These are phyloP conservation scores for Daktulosphaira vitifoliae DNA, from an alignment of 1,140 invertebrate genomes.

Conservation along the genomic window DNA sequence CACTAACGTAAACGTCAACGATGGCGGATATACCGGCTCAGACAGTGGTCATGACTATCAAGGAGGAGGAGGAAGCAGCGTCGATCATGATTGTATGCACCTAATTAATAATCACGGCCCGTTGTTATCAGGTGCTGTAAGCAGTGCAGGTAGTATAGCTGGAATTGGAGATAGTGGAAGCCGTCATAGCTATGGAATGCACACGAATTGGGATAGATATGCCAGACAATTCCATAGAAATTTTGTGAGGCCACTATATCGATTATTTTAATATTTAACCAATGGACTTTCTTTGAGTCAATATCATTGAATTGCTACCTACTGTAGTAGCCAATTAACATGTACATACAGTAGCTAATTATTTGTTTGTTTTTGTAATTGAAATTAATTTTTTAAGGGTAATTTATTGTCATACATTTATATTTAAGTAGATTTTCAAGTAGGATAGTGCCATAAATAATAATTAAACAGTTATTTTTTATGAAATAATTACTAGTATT, in stretches of 20 bases:
- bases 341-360: no score
- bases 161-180: not conserved
- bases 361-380: no score
- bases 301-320: no score
- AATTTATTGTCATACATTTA: no score
- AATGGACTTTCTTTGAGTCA: no score
- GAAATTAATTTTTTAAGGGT: no score
- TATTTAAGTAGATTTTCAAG: no score
- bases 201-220: conserved; percentile 5
- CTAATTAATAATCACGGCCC: conserved; percentile 10
- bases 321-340: no score
- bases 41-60: not conserved
- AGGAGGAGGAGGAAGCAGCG: not conserved
- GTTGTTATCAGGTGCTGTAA: not conserved
- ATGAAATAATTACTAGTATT: no score
- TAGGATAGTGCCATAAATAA: no score
- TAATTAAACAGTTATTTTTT: no score
- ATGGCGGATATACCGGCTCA: not conserved
- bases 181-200: not conserved
- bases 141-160: not conserved
- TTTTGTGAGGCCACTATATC: conserved; percentile 12
- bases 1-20: conserved; percentile 16
- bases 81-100: conserved; percentile 6
- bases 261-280: conserved; percentile 3
- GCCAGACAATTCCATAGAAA: conserved; percentile 18